A percentile compares a stretch with the other conserved stretches of the same genome.
Conservation (phyloP, 2,888 invertebrate genomes). For the Herminia tarsipennalis region DNA sequence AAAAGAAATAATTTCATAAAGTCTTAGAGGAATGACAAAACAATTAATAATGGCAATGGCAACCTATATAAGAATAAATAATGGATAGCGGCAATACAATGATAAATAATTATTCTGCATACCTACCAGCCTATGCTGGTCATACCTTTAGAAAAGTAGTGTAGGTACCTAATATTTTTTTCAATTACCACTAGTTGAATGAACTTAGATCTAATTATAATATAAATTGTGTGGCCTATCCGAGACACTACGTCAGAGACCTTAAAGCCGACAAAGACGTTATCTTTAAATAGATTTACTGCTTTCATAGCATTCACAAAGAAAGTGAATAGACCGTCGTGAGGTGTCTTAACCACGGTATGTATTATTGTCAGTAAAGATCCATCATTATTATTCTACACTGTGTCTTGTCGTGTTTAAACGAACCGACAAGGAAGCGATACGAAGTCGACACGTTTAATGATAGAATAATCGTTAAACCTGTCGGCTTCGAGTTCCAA, state of each 20-base stretch:
- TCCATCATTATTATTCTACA: conserved; percentile 11
- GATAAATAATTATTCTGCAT: too few species aligned
- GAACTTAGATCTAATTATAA: not conserved
- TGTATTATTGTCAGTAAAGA: conserved; percentile 7
- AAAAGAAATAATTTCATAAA: too few species aligned
- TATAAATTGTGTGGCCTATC: not conserved
- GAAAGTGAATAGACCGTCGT: conserved; percentile 12
- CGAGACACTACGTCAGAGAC: conserved; percentile 1
- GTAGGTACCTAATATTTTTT: too few species aligned
- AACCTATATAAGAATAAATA: too few species aligned
- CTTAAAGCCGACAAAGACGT: conserved; percentile 11
- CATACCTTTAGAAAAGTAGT: too few species aligned
- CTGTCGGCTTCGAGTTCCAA: too few species aligned
- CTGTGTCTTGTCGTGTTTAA: conserved; percentile 4
- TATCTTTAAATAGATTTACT: conserved; percentile 7
- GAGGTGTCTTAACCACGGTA: conserved; percentile 4
- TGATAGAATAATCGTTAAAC: not conserved
- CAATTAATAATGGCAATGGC: not conserved
- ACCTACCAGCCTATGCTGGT: too few species aligned
- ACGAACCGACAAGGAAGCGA: conserved; percentile 1
- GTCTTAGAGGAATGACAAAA: too few species aligned
- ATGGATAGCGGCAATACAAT: too few species aligned
- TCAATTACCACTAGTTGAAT: not conserved
- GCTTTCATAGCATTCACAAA: conserved; percentile 11
- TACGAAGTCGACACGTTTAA: conserved; percentile 3